These are phyloP conservation scores for Actenoides hombroni DNA, from an alignment of 2,113 vertebrate species.

Conservation along the genomic window DNA sequence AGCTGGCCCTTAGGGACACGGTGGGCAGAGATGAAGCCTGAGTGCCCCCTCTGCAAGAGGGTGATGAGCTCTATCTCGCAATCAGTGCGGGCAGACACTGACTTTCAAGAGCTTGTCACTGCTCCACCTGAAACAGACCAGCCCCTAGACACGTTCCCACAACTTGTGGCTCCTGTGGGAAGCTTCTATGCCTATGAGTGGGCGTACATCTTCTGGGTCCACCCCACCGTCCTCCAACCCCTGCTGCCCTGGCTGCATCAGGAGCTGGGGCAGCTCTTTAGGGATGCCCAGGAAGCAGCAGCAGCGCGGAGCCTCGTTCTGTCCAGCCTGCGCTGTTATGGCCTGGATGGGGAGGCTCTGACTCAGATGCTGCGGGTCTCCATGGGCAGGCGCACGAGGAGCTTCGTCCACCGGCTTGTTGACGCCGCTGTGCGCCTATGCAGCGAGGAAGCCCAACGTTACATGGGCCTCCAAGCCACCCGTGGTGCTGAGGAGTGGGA, in stretches of 20 bases:
- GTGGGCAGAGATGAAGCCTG: neutral
- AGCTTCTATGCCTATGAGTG: neutral
- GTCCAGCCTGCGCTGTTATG: neutral
- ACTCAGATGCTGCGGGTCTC: neutral
- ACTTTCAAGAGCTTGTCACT: neutral
- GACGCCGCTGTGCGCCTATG: rapidly evolving
- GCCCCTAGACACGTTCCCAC: neutral
- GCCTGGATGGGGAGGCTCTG: neutral
- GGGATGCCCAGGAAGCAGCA: neutral
- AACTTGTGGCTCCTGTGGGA: neutral
- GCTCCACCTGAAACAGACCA: neutral
- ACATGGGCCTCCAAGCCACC: no score
- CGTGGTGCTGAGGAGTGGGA: rapidly evolving
- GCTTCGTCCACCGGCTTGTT: neutral
- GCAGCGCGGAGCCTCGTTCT: neutral
- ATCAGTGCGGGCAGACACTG: rapidly evolving
- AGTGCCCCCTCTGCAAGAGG: neutral
- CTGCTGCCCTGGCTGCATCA: neutral
- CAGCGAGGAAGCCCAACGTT: rapidly evolving
- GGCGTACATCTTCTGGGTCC: neutral
- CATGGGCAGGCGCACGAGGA: neutral
- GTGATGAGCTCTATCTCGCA: neutral
- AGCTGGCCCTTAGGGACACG: no score
- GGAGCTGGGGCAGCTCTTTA: neutral
- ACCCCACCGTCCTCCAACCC: neutral